A percentile compares a stretch with the other conserved stretches of the same genome.
Evolutionary conservation across 2,113 vertebrate genomes (phyloP).

Genomic region (Carollia perspicillata): DNA sequence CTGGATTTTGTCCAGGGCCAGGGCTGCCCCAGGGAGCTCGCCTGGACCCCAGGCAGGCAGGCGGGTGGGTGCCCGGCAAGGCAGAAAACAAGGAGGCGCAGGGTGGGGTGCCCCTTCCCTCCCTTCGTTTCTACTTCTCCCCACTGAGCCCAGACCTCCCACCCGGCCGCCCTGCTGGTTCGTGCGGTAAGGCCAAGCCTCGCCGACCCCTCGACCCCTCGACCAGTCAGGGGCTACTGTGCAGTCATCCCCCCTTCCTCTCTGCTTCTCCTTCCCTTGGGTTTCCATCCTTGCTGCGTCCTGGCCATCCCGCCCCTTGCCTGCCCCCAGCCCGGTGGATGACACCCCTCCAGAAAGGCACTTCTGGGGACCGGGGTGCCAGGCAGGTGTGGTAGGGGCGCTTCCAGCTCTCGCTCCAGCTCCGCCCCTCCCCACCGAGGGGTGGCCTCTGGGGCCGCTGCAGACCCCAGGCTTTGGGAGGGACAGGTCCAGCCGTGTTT

Average conservation of each 20-base stretch:
- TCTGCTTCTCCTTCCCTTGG: background rate
- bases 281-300: background rate
- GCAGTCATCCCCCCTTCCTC: background rate
- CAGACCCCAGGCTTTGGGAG: background rate
- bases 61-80: background rate
- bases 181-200: background rate
- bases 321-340: rapidly evolving
- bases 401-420: rapidly evolving
- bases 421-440: background rate
- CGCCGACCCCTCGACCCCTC: rapidly evolving
- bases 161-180: rapidly evolving
- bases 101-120: background rate
- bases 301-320: background rate
- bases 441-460: rapidly evolving
- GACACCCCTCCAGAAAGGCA: background rate
- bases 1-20: background rate
- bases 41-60: background rate
- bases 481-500: background rate
- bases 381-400: background rate
- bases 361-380: background rate
- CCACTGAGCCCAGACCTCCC: background rate
- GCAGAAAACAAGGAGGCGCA: background rate
- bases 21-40: background rate
- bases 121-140: background rate
- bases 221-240: rapidly evolving